Percentiles rank a stretch among this genome's conserved stretches.
Conservation (phyloP, 2,797 vertebrate genomes). For the Selene dorsalis region DNA sequence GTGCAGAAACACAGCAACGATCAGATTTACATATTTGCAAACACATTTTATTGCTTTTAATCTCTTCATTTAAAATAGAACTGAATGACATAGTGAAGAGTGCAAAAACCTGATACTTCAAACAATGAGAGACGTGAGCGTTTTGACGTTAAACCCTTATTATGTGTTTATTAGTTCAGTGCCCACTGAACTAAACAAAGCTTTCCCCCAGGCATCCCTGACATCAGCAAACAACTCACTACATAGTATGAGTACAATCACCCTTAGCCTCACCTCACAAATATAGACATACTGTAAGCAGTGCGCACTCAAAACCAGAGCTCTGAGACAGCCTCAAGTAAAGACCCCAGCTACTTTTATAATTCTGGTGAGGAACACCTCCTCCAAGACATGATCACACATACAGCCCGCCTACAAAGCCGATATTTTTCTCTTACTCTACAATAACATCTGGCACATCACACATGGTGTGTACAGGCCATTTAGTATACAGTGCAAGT, state of each 20-base stretch:
- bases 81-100: background rate
- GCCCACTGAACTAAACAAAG: background rate
- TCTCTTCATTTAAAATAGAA: slow-evolving; percentile 18
- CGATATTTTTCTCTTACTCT: background rate
- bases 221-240: slow-evolving; percentile 3
- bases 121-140: background rate
- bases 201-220: background rate
- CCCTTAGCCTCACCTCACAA: background rate
- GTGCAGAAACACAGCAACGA: slow-evolving; percentile 37
- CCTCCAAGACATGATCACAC: background rate
- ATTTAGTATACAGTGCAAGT: background rate
- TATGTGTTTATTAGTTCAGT: background rate
- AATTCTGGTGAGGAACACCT: background rate
- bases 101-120: slow-evolving; percentile 3
- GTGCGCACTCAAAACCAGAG: background rate
- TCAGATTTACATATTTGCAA: slow-evolving; percentile 22
- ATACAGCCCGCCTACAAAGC: background rate
- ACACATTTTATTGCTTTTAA: background rate
- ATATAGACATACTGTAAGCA: background rate
- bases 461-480: background rate
- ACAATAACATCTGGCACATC: background rate
- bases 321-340: background rate
- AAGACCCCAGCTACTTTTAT: background rate
- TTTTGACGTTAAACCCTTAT: slow-evolving; percentile 16
- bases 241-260: background rate